Evolutionary conservation across 2,797 vertebrate genomes (phyloP).

Genomic region (Lepilemur ruficaudatus): DNA sequence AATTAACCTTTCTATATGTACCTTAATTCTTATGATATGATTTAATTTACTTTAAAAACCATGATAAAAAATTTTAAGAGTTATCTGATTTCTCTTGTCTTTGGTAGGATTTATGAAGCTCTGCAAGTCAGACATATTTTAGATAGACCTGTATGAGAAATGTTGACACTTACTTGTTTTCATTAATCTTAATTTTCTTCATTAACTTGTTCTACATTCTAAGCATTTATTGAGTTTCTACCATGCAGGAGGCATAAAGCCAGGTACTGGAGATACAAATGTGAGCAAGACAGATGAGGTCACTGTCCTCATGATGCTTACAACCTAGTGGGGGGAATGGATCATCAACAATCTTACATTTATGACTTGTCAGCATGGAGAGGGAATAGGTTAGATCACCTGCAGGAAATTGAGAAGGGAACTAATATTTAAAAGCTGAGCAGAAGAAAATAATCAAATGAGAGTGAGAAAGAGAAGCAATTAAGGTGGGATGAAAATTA

Average conservation of each 20-base stretch:
- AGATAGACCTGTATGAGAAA: background rate
- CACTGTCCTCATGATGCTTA: background rate
- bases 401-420: background rate
- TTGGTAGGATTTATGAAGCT: background rate
- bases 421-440: background rate
- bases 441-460: background rate
- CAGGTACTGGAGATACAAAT: background rate
- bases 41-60: background rate
- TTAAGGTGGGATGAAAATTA: background rate
- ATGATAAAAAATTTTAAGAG: background rate
- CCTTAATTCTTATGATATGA: background rate
- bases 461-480: background rate
- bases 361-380: background rate
- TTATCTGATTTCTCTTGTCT: background rate
- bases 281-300: background rate
- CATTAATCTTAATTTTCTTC: background rate
- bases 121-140: background rate
- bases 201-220: background rate
- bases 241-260: background rate
- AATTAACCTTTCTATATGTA: background rate
- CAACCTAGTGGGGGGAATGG: fast-evolving
- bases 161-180: background rate
- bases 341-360: background rate
- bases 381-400: background rate
- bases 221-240: background rate